Evolutionary conservation across 1,140 invertebrate species (phyloP).

Genomic region (Magallana gigas): DNA sequence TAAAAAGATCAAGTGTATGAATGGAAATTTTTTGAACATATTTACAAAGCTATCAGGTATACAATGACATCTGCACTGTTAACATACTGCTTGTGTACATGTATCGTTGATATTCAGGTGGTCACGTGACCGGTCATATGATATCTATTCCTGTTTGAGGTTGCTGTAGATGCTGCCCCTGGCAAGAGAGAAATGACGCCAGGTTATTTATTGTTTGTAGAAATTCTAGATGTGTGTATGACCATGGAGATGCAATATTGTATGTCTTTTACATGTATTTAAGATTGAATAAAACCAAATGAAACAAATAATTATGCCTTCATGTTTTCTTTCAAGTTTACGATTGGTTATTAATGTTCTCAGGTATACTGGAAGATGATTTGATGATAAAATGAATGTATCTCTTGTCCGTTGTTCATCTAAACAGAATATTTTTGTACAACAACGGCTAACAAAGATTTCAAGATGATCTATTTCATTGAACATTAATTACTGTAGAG

Average conservation of each 20-base stretch:
- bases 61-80: not conserved
- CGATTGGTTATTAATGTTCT: too few relatives aligned
- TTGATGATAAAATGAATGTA: too few relatives aligned
- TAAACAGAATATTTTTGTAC: too few relatives aligned
- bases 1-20: not conserved
- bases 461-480: too few relatives aligned
- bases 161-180: slow-evolving; percentile 32
- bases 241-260: slow-evolving; percentile 28
- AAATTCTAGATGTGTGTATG: slow-evolving; percentile 39
- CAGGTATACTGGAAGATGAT: too few relatives aligned
- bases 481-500: too few relatives aligned
- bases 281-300: slow-evolving; percentile 44
- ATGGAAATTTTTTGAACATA: not conserved
- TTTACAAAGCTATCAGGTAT: slow-evolving; percentile 5
- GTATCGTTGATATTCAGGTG: slow-evolving; percentile 21
- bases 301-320: not conserved
- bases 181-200: not conserved
- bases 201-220: slow-evolving; percentile 38
- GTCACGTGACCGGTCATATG: slow-evolving; percentile 30
- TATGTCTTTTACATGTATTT: slow-evolving; percentile 46
- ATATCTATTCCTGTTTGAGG: slow-evolving; percentile 30
- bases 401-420: too few relatives aligned
- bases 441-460: too few relatives aligned
- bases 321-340: too few relatives aligned
- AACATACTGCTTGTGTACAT: not conserved